Percentiles rank a stretch among this genome's conserved stretches.
These are phyloP conservation scores for Panthera leo DNA, from an alignment of 2,113 vertebrate genomes.

Conservation along the genomic window DNA sequence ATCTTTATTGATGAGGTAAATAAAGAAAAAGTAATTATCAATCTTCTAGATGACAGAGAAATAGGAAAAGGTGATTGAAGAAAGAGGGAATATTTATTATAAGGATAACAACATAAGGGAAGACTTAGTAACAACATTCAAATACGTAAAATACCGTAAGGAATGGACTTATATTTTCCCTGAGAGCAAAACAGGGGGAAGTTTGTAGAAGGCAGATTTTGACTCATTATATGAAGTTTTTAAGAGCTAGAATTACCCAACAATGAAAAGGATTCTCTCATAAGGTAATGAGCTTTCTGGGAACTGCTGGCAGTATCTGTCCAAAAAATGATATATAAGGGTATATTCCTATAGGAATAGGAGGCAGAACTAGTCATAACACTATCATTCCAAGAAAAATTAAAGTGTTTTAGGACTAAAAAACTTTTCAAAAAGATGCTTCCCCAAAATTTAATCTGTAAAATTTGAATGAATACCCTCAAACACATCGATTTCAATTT, in stretches of 20 bases:
- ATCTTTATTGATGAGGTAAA: background rate
- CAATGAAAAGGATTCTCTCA: background rate
- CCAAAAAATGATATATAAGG: background rate
- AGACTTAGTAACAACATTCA: background rate
- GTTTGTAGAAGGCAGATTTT: background rate
- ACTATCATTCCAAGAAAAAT: background rate
- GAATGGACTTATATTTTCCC: background rate
- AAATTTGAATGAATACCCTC: background rate
- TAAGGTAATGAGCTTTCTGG: background rate
- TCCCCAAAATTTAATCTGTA: background rate
- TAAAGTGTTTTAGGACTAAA: background rate
- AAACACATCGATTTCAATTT: slow-evolving; percentile 9
- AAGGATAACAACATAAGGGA: background rate
- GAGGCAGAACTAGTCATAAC: background rate
- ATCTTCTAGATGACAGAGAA: background rate
- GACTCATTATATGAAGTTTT: background rate
- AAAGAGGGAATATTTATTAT: background rate
- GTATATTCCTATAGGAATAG: background rate
- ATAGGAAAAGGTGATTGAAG: background rate
- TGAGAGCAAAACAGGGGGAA: background rate
- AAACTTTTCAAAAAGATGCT: background rate
- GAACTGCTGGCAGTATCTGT: background rate
- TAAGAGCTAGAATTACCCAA: background rate
- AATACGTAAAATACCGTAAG: background rate
- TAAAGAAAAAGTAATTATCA: background rate